phyloP scores from a whole-genome alignment of 2,888 invertebrate species.

The Stegana nigrithorax region DNA sequence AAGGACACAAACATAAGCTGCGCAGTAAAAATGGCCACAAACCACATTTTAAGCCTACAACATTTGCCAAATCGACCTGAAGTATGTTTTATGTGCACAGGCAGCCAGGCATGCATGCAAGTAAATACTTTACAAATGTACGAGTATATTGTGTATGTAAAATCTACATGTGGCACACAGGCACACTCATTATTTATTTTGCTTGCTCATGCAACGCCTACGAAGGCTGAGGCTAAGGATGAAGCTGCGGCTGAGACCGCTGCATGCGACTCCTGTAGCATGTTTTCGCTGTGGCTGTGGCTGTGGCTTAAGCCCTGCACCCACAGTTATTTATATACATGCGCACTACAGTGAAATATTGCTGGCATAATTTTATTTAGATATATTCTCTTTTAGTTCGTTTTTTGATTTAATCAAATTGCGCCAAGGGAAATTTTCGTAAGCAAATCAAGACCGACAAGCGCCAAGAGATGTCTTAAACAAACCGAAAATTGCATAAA shows the following conservation, averaged over 20 bases:
- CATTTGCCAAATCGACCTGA: not conserved
- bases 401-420: not conserved
- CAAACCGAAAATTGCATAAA: constrained; percentile 8
- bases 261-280: not conserved
- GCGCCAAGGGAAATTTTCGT: not conserved
- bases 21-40: too few relatives aligned
- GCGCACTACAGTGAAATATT: too few relatives aligned
- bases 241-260: not conserved
- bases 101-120: not conserved
- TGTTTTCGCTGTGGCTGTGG: not conserved
- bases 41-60: constrained; percentile 5
- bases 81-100: not conserved
- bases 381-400: too few relatives aligned
- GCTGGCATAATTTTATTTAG: too few relatives aligned
- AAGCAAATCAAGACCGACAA: too few relatives aligned
- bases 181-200: constrained; percentile 6
- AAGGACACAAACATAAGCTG: too few relatives aligned
- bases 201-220: not conserved
- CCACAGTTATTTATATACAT: not conserved
- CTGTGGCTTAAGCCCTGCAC: not conserved
- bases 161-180: not conserved
- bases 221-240: too few relatives aligned
- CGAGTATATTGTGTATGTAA: too few relatives aligned
- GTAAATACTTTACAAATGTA: not conserved
- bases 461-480: constrained; percentile 2